phyloP scores from a whole-genome alignment of 2,888 invertebrate species.

The Plusia festucae region DNA sequence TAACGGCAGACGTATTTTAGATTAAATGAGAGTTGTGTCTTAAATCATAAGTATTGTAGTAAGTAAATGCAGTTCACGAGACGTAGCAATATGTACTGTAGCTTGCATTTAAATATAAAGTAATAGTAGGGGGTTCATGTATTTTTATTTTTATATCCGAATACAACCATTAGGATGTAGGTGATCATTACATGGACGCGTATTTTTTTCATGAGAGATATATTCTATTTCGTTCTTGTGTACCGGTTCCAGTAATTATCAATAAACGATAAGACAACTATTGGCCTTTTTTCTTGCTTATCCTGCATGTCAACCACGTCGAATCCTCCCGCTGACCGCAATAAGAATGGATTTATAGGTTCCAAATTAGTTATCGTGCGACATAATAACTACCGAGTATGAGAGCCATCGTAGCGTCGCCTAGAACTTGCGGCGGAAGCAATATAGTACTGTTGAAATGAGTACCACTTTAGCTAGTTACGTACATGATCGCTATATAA shows the following conservation, averaged over 20 bases:
- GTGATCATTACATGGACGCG: conserved; percentile 71
- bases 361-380: conserved; percentile 49
- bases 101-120: conserved; percentile 58
- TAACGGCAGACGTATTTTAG: conserved; percentile 50
- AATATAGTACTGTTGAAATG: conserved; percentile 50
- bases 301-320: conserved; percentile 81
- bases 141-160: conserved; percentile 87
- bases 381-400: conserved; percentile 36
- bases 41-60: conserved; percentile 63
- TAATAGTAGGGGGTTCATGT: conserved; percentile 67
- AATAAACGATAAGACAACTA: conserved; percentile 86
- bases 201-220: conserved; percentile 68
- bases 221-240: conserved; percentile 76
- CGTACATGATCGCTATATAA: conserved; percentile 62
- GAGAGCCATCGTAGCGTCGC: conserved; percentile 52
- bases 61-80: conserved; percentile 61
- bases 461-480: conserved; percentile 59
- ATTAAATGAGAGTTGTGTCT: conserved; percentile 54
- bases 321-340: conserved; percentile 62
- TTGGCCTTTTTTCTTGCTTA: conserved; percentile 86
- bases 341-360: conserved; percentile 52
- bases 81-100: conserved; percentile 65
- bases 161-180: conserved; percentile 70
- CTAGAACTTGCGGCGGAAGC: conserved; percentile 52
- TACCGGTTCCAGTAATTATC: conserved; percentile 82